phyloP scores from a whole-genome alignment of 2,797 vertebrate species.

The Remorina albescens region DNA sequence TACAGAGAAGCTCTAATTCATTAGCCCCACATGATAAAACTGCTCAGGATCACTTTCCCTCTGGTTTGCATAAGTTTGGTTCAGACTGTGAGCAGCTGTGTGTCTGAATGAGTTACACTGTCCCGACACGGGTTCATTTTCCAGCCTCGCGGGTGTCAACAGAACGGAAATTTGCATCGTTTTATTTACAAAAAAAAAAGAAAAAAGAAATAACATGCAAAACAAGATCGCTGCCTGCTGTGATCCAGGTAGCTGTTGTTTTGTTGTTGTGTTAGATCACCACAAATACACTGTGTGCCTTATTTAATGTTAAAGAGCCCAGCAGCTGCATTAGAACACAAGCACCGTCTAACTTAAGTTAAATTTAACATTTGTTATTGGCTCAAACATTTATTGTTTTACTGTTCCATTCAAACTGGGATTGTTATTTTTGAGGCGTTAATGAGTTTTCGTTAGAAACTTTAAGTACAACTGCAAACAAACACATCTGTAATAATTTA shows the following conservation, averaged over 20 bases:
- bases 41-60: neutral
- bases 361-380: no score
- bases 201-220: constrained; percentile 60
- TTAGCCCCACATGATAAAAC: neutral
- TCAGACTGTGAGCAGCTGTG: neutral
- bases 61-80: neutral
- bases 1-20: neutral
- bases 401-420: no score
- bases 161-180: constrained; percentile 42
- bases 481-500: no score
- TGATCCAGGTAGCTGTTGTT: neutral
- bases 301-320: neutral
- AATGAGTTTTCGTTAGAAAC: no score
- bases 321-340: no score
- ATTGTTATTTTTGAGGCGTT: no score
- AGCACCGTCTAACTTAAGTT: no score
- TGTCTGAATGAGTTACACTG: neutral
- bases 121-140: neutral
- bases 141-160: neutral
- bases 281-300: neutral
- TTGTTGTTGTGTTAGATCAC: neutral
- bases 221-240: neutral
- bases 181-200: constrained; percentile 36
- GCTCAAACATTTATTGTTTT: no score
- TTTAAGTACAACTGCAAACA: no score